Evolutionary conservation across 2,888 invertebrate species (phyloP).

Genomic region (Aspidiotus destructor): DNA sequence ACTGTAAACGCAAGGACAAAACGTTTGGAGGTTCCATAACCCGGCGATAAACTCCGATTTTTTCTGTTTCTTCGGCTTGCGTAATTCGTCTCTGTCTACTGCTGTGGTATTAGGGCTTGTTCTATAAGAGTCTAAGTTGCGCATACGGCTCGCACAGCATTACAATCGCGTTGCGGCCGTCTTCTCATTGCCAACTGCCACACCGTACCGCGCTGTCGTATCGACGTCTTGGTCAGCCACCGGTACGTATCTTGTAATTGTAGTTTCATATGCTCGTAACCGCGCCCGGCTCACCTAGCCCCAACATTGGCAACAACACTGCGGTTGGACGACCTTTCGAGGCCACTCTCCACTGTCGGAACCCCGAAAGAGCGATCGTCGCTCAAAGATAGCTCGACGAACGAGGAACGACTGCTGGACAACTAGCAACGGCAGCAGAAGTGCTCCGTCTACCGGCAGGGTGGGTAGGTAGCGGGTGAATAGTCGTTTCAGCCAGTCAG

Average conservation of each 20-base stretch:
- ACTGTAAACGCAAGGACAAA: slow-evolving; percentile 31
- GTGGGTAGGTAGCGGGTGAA: too few species aligned
- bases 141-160: not conserved
- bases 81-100: slow-evolving; percentile 23
- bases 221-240: not conserved
- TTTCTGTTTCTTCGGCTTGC: slow-evolving; percentile 11
- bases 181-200: not conserved
- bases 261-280: too few species aligned
- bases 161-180: slow-evolving; percentile 12
- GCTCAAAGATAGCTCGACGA: slow-evolving; percentile 25
- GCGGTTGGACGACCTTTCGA: slow-evolving; percentile 34
- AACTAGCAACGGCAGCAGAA: not conserved
- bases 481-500: too few species aligned
- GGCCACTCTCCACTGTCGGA: slow-evolving; percentile 25
- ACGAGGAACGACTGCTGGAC: slow-evolving; percentile 17
- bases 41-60: not conserved
- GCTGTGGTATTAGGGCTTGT: not conserved
- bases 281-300: not conserved
- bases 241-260: too few species aligned
- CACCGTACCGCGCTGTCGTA: not conserved
- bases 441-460: slow-evolving; percentile 6
- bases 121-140: too few species aligned
- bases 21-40: slow-evolving; percentile 25
- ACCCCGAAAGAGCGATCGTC: slow-evolving; percentile 20
- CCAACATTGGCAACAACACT: slow-evolving; percentile 5